Conservation (phyloP, 37 sponge, comb jelly and placozoan species). For the Diacarnus erythraeanus region DNA sequence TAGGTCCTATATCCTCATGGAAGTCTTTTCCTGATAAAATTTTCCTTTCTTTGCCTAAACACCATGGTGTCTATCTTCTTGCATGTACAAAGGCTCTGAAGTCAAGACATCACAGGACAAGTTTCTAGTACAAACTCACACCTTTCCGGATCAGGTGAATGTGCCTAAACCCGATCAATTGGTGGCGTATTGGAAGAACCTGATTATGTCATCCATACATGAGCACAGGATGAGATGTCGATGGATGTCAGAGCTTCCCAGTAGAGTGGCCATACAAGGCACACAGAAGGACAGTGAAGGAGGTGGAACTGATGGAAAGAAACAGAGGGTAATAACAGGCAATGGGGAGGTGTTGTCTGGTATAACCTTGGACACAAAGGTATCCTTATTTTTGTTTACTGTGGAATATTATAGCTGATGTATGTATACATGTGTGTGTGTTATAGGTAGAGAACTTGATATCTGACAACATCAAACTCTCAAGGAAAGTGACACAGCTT, state of each 20-base stretch:
- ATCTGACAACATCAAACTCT: neutral
- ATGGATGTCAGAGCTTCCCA: neutral
- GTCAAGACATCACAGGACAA: conserved; percentile 55
- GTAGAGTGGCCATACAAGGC: neutral
- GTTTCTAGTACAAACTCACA: conserved; percentile 71
- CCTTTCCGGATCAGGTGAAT: conserved; percentile 1
- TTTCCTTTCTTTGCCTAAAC: neutral
- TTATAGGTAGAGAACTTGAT: conserved; percentile 11
- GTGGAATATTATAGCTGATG: neutral
- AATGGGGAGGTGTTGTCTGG: neutral
- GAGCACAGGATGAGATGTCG: conserved; percentile 20
- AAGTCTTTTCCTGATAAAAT: neutral
- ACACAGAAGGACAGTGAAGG: too few species aligned
- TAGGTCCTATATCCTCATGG: neutral
- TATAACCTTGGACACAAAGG: neutral
- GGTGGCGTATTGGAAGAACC: conserved; percentile 40
- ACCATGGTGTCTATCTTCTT: neutral
- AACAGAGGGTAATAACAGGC: neutral
- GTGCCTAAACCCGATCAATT: conserved; percentile 21
- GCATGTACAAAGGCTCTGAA: neutral
- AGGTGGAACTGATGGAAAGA: neutral
- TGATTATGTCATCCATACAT: conserved; percentile 15
- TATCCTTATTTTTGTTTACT: neutral
- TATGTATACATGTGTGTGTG: too few species aligned
- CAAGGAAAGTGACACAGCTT: neutral